Conservation (phyloP, 2,888 invertebrate species). For the Nematopogon swammerdamellus region DNA sequence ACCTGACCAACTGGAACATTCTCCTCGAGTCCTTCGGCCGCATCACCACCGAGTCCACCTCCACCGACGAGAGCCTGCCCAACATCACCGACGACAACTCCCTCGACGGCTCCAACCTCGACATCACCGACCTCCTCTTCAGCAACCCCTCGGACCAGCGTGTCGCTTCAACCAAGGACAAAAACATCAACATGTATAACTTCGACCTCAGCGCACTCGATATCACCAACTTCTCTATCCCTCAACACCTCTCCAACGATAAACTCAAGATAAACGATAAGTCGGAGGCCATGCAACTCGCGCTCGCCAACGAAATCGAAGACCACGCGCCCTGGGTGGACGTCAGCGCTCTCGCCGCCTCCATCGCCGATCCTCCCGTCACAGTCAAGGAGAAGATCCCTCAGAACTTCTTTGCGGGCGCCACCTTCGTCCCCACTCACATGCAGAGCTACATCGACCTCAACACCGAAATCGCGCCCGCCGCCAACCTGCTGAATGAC, state of each 20-base stretch:
- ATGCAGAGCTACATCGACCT: slow-evolving; percentile 61
- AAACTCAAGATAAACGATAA: neutral
- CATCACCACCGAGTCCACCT: slow-evolving; percentile 44
- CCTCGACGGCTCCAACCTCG: slow-evolving; percentile 23
- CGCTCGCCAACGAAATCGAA: slow-evolving; percentile 72
- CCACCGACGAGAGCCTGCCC: slow-evolving; percentile 32
- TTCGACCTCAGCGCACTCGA: slow-evolving; percentile 33
- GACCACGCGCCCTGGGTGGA: slow-evolving; percentile 74
- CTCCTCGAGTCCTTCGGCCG: slow-evolving; percentile 44
- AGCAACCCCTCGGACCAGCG: no score
- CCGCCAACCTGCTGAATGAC: slow-evolving; percentile 22
- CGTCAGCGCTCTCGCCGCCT: slow-evolving; percentile 65
- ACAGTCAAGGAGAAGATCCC: slow-evolving; percentile 59
- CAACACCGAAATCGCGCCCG: slow-evolving; percentile 30
- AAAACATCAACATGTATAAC: slow-evolving; percentile 23
- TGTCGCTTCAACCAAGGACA: no score
- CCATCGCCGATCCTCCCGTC: slow-evolving; percentile 60
- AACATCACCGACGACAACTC: slow-evolving; percentile 28
- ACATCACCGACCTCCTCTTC: slow-evolving; percentile 41
- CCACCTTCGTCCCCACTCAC: slow-evolving; percentile 60
- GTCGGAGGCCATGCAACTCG: slow-evolving; percentile 63
- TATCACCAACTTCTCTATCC: slow-evolving; percentile 24
- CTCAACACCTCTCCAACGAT: slow-evolving; percentile 10
- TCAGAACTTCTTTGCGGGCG: slow-evolving; percentile 52
- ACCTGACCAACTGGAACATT: slow-evolving; percentile 43